These are phyloP conservation scores for Conus betulinus DNA, from an alignment of 1,140 invertebrate genomes.

Conservation along the genomic window DNA sequence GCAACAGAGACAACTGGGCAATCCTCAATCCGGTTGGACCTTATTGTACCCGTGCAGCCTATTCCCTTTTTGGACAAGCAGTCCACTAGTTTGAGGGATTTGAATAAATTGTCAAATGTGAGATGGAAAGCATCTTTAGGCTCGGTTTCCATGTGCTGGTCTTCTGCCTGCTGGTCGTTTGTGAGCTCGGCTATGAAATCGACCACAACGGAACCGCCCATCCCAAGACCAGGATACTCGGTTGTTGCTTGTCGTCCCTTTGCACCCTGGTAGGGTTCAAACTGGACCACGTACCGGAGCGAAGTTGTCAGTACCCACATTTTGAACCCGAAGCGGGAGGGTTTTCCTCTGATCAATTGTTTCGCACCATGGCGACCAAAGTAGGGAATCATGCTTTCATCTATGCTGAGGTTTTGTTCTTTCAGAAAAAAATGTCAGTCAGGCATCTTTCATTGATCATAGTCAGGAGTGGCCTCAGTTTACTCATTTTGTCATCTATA, in stretches of 20 bases:
- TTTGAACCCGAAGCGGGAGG: constrained; percentile 29
- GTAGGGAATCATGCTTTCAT: constrained; percentile 33
- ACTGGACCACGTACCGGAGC: constrained; percentile 41
- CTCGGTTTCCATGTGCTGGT: too few relatives aligned
- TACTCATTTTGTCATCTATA: constrained; percentile 35
- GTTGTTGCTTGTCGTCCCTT: constrained; percentile 17
- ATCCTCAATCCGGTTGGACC: neutral
- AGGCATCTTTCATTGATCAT: constrained; percentile 38
- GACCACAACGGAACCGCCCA: constrained; percentile 41
- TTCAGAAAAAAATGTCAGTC: neutral
- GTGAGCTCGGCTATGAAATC: constrained; percentile 18
- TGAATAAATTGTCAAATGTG: constrained; percentile 32
- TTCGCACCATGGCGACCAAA: constrained; percentile 17
- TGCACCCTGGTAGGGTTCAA: constrained; percentile 45
- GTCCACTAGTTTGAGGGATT: constrained; percentile 6
- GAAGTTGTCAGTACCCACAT: constrained; percentile 42
- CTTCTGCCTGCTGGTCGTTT: constrained; percentile 35
- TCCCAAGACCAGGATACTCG: constrained; percentile 28
- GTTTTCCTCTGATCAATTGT: constrained; percentile 23
- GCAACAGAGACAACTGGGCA: neutral
- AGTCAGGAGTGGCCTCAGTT: constrained; percentile 30
- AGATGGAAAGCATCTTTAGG: constrained; percentile 21
- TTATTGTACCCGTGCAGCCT: neutral
- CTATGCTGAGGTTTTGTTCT: constrained; percentile 20
- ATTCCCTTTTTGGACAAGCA: constrained; percentile 13